Percentiles rank a stretch among this genome's conserved stretches.
Conservation (phyloP, 1,140 invertebrate genomes). For the Drosophila sturtevanti region DNA sequence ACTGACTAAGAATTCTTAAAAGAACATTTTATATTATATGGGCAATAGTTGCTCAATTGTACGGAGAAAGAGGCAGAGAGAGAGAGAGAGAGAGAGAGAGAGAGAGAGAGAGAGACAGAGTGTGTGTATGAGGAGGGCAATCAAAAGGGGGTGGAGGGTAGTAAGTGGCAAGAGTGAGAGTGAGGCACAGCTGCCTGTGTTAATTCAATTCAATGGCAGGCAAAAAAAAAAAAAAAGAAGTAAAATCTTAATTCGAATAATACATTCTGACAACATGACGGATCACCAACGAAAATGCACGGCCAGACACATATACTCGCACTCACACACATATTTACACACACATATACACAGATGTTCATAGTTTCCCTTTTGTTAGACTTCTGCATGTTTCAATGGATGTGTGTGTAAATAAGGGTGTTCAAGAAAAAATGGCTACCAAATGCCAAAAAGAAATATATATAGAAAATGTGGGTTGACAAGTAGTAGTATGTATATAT, state of each 20-base stretch:
- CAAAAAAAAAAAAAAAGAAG: conserved; percentile 55
- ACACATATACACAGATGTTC: conserved; percentile 49
- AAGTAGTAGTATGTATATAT: conserved; percentile 9
- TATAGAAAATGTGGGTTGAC: conserved; percentile 51
- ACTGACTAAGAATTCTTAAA: conserved; percentile 4
- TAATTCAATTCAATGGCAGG: conserved; percentile 80
- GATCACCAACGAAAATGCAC: conserved; percentile 81
- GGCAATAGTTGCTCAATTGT: neutral
- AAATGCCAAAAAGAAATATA: conserved; percentile 50
- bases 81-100: too few relatives aligned
- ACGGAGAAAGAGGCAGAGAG: neutral
- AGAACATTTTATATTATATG: neutral
- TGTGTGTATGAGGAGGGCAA: neutral
- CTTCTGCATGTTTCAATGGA: conserved; percentile 33
- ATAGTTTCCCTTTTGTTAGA: conserved; percentile 72
- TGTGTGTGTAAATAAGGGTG: conserved; percentile 70
- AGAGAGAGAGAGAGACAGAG: neutral
- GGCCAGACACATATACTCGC: conserved; percentile 50
- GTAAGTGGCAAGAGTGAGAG: conserved; percentile 14
- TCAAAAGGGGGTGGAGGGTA: neutral
- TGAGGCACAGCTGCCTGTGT: conserved; percentile 64
- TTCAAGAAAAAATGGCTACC: conserved; percentile 77
- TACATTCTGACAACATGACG: conserved; percentile 82
- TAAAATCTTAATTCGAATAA: conserved; percentile 82
- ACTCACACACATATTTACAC: conserved; percentile 5